phyloP scores from a whole-genome alignment of 1,140 invertebrate species.

The Sinella curviseta region DNA sequence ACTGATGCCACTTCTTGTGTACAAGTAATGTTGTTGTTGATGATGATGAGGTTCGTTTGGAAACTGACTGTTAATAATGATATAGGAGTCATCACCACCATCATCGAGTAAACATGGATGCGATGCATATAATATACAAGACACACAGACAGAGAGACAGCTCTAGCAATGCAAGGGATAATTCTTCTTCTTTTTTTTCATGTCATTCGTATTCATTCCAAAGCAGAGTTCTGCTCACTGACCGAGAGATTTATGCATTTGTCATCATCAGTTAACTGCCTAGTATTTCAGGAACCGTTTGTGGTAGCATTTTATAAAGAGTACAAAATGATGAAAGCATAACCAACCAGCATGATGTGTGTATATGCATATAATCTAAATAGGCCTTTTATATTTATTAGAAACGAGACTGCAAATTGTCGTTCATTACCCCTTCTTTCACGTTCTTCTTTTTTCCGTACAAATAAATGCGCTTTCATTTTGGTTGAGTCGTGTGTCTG shows the following conservation, averaged over 20 bases:
- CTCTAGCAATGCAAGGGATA: background rate
- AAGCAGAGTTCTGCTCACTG: background rate
- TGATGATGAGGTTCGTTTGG: background rate
- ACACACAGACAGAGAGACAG: no score
- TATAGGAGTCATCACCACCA: no score
- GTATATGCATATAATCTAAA: background rate
- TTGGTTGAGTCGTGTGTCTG: slow-evolving; percentile 20
- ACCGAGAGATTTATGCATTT: slow-evolving; percentile 7
- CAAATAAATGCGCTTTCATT: no score
- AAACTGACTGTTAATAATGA: background rate
- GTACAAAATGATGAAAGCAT: no score
- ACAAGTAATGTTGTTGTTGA: no score
- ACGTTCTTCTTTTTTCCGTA: no score
- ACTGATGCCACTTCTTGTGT: no score
- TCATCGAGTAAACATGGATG: no score
- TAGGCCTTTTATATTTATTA: no score
- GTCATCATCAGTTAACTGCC: background rate
- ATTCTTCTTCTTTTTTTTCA: background rate
- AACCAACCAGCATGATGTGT: no score
- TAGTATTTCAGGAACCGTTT: background rate
- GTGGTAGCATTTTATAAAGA: background rate
- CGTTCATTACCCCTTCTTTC: slow-evolving; percentile 1
- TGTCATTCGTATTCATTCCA: background rate
- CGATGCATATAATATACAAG: no score
- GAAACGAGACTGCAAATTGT: slow-evolving; percentile 12